Evolutionary conservation across 1,140 invertebrate species (phyloP), one percentile per base, ranked within the genome.

Genomic region (Drosophila tropicalis): DNA sequence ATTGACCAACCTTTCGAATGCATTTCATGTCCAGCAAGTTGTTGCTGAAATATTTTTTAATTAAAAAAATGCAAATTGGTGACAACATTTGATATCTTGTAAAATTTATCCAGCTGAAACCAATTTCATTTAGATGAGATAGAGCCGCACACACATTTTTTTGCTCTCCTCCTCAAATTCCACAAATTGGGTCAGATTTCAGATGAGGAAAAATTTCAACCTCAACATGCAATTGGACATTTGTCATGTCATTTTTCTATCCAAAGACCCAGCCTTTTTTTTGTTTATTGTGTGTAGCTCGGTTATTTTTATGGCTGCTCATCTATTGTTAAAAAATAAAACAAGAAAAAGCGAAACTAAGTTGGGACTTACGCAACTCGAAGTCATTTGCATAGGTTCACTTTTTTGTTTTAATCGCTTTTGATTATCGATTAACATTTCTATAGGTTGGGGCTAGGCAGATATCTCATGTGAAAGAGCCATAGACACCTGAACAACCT

Each of bases 381-480:
- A 65, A 47, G 72, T 75, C 40, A 39, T 25, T 58, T 36, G 15
- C 32, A 47, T 55, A 47, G 67, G 63, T 75, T 67, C 67, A 25
- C 9, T 56, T 57, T 47, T 75, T 75, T 75, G 72, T 75, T 75
- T 75, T 75, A 75, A 75, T 75, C 72, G 51, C 71, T 51, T 75
- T 75, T 34, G 72, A 72, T 62, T 75, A 75, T 75, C 72, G 72
- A 75, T 75, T 75, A 68, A 75, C 72, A 75, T 75, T 75, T 75
- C 32, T 62, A 40, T 67, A 51, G 71, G 7, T 17, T 47, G 5
- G 44, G 17, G 17, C 12, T 10, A 2, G 17, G 44, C 17, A 51
- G 44, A 22, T 19, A 22, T 51, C 13, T 51, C 44, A 51, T 51
- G 44, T 51, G 10, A 51, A 51, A 51, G 19, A 5, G 44, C 44